These are phyloP conservation scores for Lates japonicus DNA, from an alignment of 2,797 vertebrate genomes.

Conservation along the genomic window DNA sequence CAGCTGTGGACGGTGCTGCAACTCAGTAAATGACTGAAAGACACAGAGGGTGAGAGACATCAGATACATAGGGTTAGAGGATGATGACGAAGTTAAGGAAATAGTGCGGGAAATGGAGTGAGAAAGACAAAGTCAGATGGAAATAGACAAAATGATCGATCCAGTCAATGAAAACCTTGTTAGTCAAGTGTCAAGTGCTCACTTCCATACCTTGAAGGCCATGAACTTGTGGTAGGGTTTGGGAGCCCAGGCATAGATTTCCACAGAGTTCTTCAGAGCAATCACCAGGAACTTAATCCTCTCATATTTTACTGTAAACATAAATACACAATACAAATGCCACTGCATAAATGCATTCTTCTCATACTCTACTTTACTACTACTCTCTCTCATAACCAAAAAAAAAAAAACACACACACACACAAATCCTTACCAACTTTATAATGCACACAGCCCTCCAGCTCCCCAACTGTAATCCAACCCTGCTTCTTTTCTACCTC, in stretches of 20 bases:
- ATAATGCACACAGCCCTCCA: conserved; percentile 98
- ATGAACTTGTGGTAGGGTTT: conserved; percentile 98
- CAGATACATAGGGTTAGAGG: background rate
- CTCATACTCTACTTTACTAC: too few species aligned
- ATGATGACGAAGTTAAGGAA: background rate
- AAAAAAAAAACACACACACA: background rate
- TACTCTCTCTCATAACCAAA: too few species aligned
- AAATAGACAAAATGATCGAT: background rate
- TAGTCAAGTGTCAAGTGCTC: background rate
- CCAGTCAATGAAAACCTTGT: background rate
- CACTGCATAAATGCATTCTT: too few species aligned
- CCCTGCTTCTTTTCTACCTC: conserved; percentile 99
- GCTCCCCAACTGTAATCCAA: conserved; percentile 97
- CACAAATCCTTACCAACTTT: conserved; percentile 93
- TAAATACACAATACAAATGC: background rate
- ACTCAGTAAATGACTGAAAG: conserved; percentile 94
- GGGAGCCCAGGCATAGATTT: conserved; percentile 95
- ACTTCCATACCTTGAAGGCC: conserved; percentile 91
- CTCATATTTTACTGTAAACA: conserved; percentile 91
- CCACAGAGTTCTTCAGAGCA: conserved; percentile 92
- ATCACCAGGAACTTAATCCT: conserved; percentile 95
- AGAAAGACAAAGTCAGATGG: background rate
- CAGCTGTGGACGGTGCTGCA: conserved; percentile 93
- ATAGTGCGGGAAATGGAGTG: background rate
- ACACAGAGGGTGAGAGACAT: background rate